Percentiles rank a stretch among this genome's conserved stretches.
Conservation (phyloP, 2,113 vertebrate species). For the Gambusia holbrooki region DNA sequence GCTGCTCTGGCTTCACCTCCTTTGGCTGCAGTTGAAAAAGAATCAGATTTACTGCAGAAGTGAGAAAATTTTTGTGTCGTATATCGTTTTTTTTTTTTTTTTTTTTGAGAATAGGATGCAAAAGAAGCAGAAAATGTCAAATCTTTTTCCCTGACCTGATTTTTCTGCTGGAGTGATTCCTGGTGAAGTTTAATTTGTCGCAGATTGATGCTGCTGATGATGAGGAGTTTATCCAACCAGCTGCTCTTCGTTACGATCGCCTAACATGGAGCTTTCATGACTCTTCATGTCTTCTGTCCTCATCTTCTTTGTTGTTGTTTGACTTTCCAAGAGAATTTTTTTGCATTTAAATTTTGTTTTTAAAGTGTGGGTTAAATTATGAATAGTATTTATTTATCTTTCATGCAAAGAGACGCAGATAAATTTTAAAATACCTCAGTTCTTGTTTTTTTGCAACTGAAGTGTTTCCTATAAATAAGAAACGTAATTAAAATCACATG, state of each 20-base stretch:
- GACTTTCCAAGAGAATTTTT: no score
- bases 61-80: background rate
- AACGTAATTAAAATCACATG: no score
- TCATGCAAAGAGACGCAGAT: no score
- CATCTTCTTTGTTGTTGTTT: conserved; percentile 6
- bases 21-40: background rate
- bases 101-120: no score
- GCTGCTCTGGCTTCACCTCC: no score
- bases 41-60: background rate
- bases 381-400: background rate
- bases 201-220: background rate
- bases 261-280: conserved; percentile 15
- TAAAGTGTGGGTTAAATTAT: background rate
- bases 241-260: conserved; percentile 24
- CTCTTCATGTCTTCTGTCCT: conserved; percentile 24
- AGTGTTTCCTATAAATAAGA: no score
- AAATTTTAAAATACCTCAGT: no score
- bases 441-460: no score
- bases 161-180: no score
- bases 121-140: background rate
- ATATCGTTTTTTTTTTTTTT: no score
- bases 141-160: background rate
- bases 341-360: no score
- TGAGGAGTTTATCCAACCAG: background rate
- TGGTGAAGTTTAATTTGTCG: background rate